Base-by-base conservation (phyloP, 2,113 vertebrate species). In the Rhea pennata region DNA sequence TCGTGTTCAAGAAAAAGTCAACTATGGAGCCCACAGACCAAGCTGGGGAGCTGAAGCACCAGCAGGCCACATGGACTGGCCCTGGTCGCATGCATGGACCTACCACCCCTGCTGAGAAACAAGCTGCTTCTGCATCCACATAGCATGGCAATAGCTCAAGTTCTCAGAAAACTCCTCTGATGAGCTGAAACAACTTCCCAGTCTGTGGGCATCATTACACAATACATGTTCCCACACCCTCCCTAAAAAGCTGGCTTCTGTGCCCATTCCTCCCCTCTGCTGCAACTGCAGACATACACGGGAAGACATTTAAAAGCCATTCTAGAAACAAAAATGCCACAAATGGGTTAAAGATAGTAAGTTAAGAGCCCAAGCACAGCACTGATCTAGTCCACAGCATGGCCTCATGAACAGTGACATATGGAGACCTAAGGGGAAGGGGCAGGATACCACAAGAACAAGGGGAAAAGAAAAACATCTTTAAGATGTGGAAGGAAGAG, bases 281-380 rank as follows among this genome's bases (percentile, higher is more conserved):
- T 48, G 19, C 46, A 6, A 12, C 46, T 19, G 46, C 9, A 48
- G 46, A 48, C 46, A 19, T 19, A 48, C 17, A 48, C 19, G 46
- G 46, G 17, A 15, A 48, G 16, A 48, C 46, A 19, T 19, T 48
- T 48, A 19, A 48, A 19, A 17, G 46, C 46, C 9, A 19, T 48
- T 17, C 67, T 8, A 36, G 51, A 27, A 44, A 66, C 31, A n/a
- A 26, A 44, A 26, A 39, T 23, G 36, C 75, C 4, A 13, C 50
- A 78, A 9, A 15, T 0, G 11, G 31, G 15, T 5, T 61, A 48
- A 0, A 2, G 20, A 8, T 1, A 22, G 21, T 0, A 4, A 27
- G 64, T 4, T 29, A 15, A 11, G 29, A 46, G 5, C 3, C 19
- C 23, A 3, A 2, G 9, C 66, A 29, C 46, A 48, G 46, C 46